Conservation (phyloP, 2,888 invertebrate genomes). For the Cephus pulcher region DNA sequence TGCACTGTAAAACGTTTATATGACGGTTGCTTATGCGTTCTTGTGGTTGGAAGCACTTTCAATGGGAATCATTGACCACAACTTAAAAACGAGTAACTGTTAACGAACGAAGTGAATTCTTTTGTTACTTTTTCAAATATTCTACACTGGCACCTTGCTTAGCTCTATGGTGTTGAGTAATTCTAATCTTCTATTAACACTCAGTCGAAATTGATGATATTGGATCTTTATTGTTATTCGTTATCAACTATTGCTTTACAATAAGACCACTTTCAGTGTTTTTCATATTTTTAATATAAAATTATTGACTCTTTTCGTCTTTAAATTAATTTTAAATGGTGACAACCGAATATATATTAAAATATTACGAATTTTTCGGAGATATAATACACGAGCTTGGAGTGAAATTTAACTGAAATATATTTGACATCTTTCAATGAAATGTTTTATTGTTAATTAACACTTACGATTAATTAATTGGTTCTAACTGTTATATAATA, state of each 20-base stretch:
- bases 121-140: neutral
- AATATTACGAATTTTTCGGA: neutral
- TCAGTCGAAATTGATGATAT: neutral
- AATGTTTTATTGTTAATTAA: neutral
- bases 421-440: neutral
- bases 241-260: neutral
- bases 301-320: neutral
- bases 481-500: neutral
- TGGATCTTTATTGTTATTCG: neutral
- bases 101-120: neutral
- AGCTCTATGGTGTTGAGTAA: neutral
- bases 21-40: neutral
- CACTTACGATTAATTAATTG: neutral
- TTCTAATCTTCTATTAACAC: neutral
- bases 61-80: neutral
- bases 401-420: neutral
- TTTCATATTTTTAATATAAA: neutral
- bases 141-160: neutral
- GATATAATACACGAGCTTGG: neutral
- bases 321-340: neutral
- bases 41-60: neutral
- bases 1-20: neutral
- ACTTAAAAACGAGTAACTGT: neutral
- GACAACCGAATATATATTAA: neutral
- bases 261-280: neutral